phyloP scores from a whole-genome alignment of 1,140 invertebrate genomes.

The Ceratoteleas bidentatus region DNA sequence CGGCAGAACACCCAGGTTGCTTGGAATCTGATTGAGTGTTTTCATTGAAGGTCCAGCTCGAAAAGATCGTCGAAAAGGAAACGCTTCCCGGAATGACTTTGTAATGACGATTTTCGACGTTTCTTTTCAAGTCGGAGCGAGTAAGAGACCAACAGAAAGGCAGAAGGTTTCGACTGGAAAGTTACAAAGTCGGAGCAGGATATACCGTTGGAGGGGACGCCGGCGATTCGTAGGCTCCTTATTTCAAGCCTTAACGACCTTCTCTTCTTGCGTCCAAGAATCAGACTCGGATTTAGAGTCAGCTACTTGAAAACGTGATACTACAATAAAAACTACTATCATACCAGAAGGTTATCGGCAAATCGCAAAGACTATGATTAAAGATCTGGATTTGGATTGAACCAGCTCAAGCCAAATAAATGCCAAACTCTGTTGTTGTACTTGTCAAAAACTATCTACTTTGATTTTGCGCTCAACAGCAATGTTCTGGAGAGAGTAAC shows the following conservation, averaged over 20 bases:
- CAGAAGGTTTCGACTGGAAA: slow-evolving; percentile 14
- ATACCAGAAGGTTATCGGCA: slow-evolving; percentile 68
- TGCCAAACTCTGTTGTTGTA: no score
- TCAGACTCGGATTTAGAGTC: slow-evolving; percentile 47
- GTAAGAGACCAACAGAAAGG: no score
- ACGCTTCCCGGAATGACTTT: slow-evolving; percentile 45
- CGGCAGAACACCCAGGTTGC: slow-evolving; percentile 11
- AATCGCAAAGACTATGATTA: slow-evolving; percentile 69
- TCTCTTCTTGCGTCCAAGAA: slow-evolving; percentile 47
- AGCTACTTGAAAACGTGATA: slow-evolving; percentile 66
- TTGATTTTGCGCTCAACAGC: no score
- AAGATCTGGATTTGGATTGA: neutral
- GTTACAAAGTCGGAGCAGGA: slow-evolving; percentile 55
- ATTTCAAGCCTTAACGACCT: slow-evolving; percentile 69
- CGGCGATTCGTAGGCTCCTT: slow-evolving; percentile 60
- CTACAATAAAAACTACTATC: slow-evolving; percentile 71
- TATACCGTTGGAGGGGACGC: slow-evolving; percentile 21
- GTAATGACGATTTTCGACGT: slow-evolving; percentile 43
- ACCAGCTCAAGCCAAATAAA: no score
- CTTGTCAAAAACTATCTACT: slow-evolving; percentile 53
- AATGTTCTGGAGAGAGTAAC: no score
- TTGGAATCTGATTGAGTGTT: slow-evolving; percentile 11
- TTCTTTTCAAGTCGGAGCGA: slow-evolving; percentile 15
- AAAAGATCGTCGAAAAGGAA: slow-evolving; percentile 26
- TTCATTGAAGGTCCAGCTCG: slow-evolving; percentile 21